A percentile compares a stretch with the other conserved stretches of the same genome.
Conservation (phyloP, 1,140 invertebrate species). For the Pseudachorutes palmiensis region DNA sequence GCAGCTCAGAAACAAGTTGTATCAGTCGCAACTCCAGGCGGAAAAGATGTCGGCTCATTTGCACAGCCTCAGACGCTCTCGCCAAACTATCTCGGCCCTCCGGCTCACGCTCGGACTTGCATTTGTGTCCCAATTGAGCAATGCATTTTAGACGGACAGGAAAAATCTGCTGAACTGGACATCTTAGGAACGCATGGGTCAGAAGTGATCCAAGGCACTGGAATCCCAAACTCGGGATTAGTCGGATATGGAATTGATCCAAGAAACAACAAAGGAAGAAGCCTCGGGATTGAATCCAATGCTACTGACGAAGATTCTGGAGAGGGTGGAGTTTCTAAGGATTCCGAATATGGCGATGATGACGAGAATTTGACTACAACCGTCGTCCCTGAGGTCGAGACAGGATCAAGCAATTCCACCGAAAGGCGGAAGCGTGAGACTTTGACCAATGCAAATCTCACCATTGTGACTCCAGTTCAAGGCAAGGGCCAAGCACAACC, state of each 20-base stretch:
- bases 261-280: conserved; percentile 20
- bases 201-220: conserved; percentile 24
- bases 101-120: conserved; percentile 53
- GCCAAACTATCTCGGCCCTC: conserved; percentile 23
- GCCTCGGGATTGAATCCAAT: conserved; percentile 23
- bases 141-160: conserved; percentile 47
- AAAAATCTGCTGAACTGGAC: conserved; percentile 57
- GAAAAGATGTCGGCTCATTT: conserved; percentile 4
- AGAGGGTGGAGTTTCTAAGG: not conserved
- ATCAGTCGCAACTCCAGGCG: conserved; percentile 16
- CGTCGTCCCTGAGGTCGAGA: not conserved
- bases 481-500: conserved; percentile 13
- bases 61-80: not conserved
- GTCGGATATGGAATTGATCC: conserved; percentile 29
- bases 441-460: not conserved
- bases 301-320: not conserved
- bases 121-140: conserved; percentile 75
- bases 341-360: not conserved
- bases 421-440: not conserved
- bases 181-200: conserved; percentile 10
- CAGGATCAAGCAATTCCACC: not conserved
- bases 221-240: conserved; percentile 23
- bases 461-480: not conserved
- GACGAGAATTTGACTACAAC: not conserved
- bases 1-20: conserved; percentile 10